Evolutionary conservation across 2,797 vertebrate genomes (phyloP), one percentile per base, ranked within the genome.

Genomic region (Podarcis siculus): DNA sequence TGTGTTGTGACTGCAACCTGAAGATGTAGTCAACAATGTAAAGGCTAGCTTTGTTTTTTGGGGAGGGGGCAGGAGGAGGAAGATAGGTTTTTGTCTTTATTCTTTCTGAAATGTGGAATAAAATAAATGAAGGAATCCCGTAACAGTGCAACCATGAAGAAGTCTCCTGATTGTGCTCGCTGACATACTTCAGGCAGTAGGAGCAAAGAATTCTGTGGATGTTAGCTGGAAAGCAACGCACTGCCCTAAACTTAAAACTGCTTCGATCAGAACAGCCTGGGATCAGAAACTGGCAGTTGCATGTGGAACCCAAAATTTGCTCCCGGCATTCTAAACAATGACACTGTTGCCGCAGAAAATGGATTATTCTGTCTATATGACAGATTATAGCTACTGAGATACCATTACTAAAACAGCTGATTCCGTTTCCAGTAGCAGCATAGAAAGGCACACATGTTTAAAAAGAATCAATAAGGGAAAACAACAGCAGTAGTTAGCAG

Each of bases 221-320:
- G 9, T n/a, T 4, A 42, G 72, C 49, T 77, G 73, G 19, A 7
- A 37, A 85, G 23, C 13, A 75, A 55, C 10, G 8, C 30, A 61
- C 37, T 78, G 58, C 76, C 79, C 58, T 83, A 66, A 66, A 35
- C 5, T 0, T 90, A 32, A 89, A 89, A 89, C 86, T 32, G n/a
- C 78, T 90, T 67, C 45, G 93, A 71, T 77, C 90, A 94, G 87
- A 73, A 42, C 21, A 89, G 37, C 35, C 37, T 2, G 19, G 69
- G 42, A 94, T 79, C 61, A 89, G 92, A 95, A 55, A 92, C 61
- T 81, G 95, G 67, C 75, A 93, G 78, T 2, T 58, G 67, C 3
- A 19, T 89, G 91, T 0, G 89, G 85, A 49, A 90, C 73, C 49
- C 2, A 10, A 93, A 83, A 88, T 0, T 73, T 55, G 77, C 39